Evolutionary conservation across 2,888 invertebrate species (phyloP).

Genomic region (Pachydiplax longipennis): DNA sequence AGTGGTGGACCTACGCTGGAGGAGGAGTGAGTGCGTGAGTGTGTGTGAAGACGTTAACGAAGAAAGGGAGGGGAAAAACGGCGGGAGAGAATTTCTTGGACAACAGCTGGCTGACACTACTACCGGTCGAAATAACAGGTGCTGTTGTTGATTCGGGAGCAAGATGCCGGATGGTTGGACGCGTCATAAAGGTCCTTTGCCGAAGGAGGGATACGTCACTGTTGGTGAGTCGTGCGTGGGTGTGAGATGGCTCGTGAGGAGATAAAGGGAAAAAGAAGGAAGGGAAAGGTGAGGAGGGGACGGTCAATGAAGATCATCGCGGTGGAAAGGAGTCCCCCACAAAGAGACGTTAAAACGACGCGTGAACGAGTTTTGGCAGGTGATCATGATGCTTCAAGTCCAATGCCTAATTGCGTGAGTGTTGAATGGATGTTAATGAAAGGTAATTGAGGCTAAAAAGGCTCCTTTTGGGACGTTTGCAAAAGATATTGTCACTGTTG

Average conservation of each 20-base stretch:
- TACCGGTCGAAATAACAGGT: conserved; percentile 11
- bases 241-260: background rate
- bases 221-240: background rate
- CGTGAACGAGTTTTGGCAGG: background rate
- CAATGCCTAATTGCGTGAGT: too few species aligned
- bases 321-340: background rate
- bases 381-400: too few species aligned
- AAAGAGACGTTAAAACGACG: background rate
- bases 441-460: too few species aligned
- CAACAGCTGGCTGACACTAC: conserved; percentile 27
- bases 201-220: background rate
- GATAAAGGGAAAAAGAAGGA: background rate
- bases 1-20: background rate
- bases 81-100: background rate
- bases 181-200: background rate
- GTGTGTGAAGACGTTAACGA: conserved; percentile 11
- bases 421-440: too few species aligned
- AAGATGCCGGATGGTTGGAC: conserved; percentile 14
- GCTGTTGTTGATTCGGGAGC: conserved; percentile 19
- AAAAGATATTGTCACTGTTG: too few species aligned
- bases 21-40: background rate
- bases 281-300: background rate
- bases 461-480: too few species aligned
- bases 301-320: background rate
- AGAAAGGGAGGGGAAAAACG: background rate